Base-by-base conservation (phyloP, 2,797 vertebrate genomes). In the Sebastes wilsoni region DNA sequence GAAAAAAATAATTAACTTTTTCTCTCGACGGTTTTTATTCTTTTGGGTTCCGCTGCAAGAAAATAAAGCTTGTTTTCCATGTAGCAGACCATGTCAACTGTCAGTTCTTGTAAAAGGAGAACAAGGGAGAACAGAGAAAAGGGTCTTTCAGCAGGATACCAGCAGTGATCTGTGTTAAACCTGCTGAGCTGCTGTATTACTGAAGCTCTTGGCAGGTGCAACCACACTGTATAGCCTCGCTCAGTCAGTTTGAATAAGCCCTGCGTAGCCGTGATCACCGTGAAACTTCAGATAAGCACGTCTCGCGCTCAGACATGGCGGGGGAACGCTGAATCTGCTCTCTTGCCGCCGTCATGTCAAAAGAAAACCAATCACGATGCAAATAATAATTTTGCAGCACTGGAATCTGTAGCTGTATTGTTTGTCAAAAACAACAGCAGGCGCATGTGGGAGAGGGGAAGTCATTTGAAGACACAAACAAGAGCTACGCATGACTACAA, bases 231-330 rank as follows among this genome's bases (percentile, higher is more conserved):
- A 42, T 42, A 75, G 81, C 78, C 54, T 55, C 72, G 52, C 80
- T 81, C 80, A 76, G 87, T 91, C 87, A 46, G 34, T 83, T 66
- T 69, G 60, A 83, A 90, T 87, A 73, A 83, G 70, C 72, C 38
- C 58, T 28, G 58, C 38, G 32, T 46, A 6, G 66, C 77, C 56
- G 54, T 73, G 81, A 87, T 87, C 66, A 46, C 72, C 38, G 30
- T 49, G 68, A 89, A 84, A 82, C 82, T 61, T 70, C 16, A 61
- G 56, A 83, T 82, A 77, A 85, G 73, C 70, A 49, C 23, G 8
- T 67, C 70, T 60, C 13, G 9, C 60, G 4, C 75, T 64, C 60
- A 71, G 36, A 70, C 56, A 1, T 42, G 64, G 32, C 72, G 12
- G 38, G 60, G 61, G 46, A 71, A 49, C 5, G 38, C 72, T 76